Evolutionary conservation across 1,140 invertebrate genomes (phyloP).

Genomic region (Schlechtendalia chinensis): DNA sequence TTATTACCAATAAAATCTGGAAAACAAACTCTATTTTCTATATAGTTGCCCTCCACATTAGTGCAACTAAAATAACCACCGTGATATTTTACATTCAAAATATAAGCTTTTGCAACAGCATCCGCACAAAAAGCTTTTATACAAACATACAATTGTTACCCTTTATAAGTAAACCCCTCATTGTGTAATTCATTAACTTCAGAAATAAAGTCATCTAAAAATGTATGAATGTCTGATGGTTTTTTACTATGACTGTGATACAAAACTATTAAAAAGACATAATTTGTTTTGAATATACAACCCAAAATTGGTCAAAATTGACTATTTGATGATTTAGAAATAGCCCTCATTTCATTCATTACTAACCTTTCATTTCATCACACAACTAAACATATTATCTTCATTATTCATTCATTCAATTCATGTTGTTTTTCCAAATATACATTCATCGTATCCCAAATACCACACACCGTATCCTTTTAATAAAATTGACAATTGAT

Average conservation of each 20-base stretch:
- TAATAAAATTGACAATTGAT: too few species aligned
- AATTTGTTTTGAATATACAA: conserved; percentile 5
- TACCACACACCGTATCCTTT: too few species aligned
- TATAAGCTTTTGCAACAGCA: conserved; percentile 53
- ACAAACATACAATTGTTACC: conserved; percentile 38
- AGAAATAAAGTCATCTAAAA: conserved; percentile 52
- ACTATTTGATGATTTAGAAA: conserved; percentile 51
- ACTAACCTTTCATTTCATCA: too few species aligned
- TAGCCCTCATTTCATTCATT: too few species aligned
- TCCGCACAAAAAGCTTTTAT: conserved; percentile 53
- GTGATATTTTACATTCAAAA: conserved; percentile 53
- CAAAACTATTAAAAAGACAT: conserved; percentile 51
- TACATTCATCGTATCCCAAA: too few species aligned
- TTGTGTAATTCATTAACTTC: conserved; percentile 44
- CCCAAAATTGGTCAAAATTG: conserved; percentile 54
- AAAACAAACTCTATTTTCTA: conserved; percentile 53
- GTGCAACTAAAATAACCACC: conserved; percentile 53
- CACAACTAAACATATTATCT: too few species aligned
- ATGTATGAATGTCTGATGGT: conserved; percentile 50
- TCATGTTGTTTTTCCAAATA: too few species aligned
- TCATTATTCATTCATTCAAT: too few species aligned
- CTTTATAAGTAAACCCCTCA: conserved; percentile 43
- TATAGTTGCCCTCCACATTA: conserved; percentile 53
- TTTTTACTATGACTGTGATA: conserved; percentile 53
- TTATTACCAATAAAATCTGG: conserved; percentile 49